Evolutionary conservation across 1,140 invertebrate species (phyloP).

Genomic region (Cydia strobilella): DNA sequence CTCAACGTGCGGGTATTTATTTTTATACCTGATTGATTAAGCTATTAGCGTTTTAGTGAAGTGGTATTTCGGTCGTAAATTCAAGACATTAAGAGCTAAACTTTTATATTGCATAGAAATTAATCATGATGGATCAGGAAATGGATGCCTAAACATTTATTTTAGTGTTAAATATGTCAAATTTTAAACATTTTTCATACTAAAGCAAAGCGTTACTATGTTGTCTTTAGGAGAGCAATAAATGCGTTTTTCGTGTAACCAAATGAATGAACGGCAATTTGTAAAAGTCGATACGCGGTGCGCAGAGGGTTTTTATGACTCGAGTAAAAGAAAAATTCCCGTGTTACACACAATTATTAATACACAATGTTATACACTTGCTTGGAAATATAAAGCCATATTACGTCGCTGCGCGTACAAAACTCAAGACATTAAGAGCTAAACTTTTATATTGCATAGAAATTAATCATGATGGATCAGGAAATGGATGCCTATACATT

Average conservation of each 20-base stretch:
- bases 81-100: background rate
- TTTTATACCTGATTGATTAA: conserved; percentile 16
- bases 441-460: background rate
- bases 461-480: background rate
- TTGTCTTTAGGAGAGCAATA: too few relatives aligned
- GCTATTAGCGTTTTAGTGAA: background rate
- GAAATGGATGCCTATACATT: background rate
- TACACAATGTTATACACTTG: too few relatives aligned
- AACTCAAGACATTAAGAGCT: background rate
- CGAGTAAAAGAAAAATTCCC: too few relatives aligned
- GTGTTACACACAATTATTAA: too few relatives aligned
- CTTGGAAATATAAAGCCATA: too few relatives aligned
- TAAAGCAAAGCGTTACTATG: too few relatives aligned
- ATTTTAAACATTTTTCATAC: background rate
- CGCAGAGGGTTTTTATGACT: too few relatives aligned
- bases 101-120: background rate
- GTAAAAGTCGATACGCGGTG: too few relatives aligned
- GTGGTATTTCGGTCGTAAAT: background rate
- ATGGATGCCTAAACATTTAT: background rate
- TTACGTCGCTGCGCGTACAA: too few relatives aligned
- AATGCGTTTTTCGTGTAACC: too few relatives aligned
- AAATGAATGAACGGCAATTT: too few relatives aligned
- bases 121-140: conserved; percentile 2
- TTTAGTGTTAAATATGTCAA: background rate
- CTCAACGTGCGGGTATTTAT: conserved; percentile 35